Base-by-base conservation (phyloP, 2,113 vertebrate species). In the Dinomys branickii region DNA sequence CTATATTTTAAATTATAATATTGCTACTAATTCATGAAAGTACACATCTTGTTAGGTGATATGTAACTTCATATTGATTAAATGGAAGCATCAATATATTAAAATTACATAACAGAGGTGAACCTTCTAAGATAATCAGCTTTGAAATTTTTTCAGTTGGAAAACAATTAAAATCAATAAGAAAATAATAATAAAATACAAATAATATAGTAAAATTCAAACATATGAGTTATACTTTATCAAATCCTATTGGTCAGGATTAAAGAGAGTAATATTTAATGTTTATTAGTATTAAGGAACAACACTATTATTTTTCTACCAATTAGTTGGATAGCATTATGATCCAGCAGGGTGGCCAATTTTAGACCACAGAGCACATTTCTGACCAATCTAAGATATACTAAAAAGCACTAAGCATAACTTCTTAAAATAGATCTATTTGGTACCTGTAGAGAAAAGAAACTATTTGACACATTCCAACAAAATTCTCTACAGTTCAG, bases 351-450 rank as follows among this genome's bases (percentile, higher is more conserved):
- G 67, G 19, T 73, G 65, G 16, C 65, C 80, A 91, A 95, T 67
- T 96, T 95, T 93, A 96, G 38, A 86, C 20, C 78, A 78, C 1
- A 65, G 71, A 95, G 38, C 94, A 96, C 41, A 94, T 95, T 93
- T 94, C 20, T 90, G 71, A 71, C 71, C 78, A 93, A 65, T 83
- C 73, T 93, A 88, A 83, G 41, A 84, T 56, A 80, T 59, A 85
- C 75, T 83, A 19, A 75, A 81, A 95, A 94, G 19, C 71, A 97
- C 69, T 97, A 97, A 96, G 80, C 16, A 90, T 67, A 96, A 61
- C 41, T 94, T 92, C 85, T 87, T 85, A 95, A 96, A 96, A 96
- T 89, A 89, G 16, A 93, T 56, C 12, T 86, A 13, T 93, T 94
- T 91, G 35, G 16, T 90, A 73, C 65, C 86, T 95, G 58, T 75